Conservation (phyloP, 2,113 vertebrate species). For the Mormoops blainvillei region DNA sequence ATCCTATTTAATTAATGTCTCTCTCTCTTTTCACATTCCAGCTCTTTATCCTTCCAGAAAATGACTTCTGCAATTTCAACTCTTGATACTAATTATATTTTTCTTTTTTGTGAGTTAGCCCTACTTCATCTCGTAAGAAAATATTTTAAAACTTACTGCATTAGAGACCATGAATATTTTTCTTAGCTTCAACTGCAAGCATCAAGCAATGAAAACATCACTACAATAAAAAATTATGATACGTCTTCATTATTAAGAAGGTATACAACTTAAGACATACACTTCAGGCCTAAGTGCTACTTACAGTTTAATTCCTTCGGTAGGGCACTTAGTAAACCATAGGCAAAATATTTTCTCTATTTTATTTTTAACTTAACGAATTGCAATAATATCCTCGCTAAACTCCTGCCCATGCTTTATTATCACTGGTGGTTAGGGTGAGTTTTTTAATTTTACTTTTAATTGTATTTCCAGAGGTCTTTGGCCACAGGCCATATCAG, state of each 20-base stretch:
- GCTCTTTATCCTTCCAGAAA: conserved; percentile 47
- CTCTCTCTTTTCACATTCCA: rapidly evolving
- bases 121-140: conserved; percentile 36
- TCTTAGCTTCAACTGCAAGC: not conserved
- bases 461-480: not conserved
- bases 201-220: not conserved
- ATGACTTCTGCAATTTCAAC: conserved; percentile 11
- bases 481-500: not conserved
- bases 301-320: conserved; percentile 54
- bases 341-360: conserved; percentile 30
- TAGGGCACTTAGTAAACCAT: conserved; percentile 8
- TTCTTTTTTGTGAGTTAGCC: not conserved
- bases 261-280: conserved; percentile 13
- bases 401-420: not conserved
- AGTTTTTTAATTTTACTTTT: not conserved
- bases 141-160: not conserved
- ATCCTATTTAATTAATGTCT: conserved; percentile 33
- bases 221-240: conserved; percentile 3
- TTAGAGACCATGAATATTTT: not conserved
- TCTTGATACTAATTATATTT: conserved; percentile 54
- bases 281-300: not conserved
- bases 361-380: conserved; percentile 68
- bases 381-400: not conserved
- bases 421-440: not conserved
- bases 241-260: conserved; percentile 26